These are phyloP conservation scores for Chrosomus eos DNA, from an alignment of 2,797 vertebrate species.

Conservation along the genomic window DNA sequence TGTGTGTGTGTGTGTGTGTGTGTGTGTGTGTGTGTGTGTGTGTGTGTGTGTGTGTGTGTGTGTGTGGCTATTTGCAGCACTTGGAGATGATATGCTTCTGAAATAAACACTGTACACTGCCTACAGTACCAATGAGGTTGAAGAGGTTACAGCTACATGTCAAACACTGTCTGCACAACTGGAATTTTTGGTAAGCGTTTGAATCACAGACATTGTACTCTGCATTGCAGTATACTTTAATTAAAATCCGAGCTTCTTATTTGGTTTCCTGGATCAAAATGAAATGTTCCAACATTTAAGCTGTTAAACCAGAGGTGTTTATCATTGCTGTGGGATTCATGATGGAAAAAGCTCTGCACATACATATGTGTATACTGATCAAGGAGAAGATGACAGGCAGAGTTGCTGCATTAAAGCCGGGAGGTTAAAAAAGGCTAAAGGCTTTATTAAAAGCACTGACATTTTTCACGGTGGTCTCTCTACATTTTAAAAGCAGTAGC, in stretches of 20 bases:
- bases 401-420: neutral
- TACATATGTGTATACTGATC: neutral
- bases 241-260: neutral
- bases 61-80: constrained; percentile 37
- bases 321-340: constrained; percentile 7
- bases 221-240: neutral
- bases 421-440: constrained; percentile 22
- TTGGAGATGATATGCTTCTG: constrained; percentile 31
- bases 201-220: neutral
- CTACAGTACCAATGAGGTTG: constrained; percentile 21
- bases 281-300: neutral
- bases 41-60: neutral
- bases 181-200: neutral
- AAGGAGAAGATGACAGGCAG: neutral
- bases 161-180: constrained; percentile 1
- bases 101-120: constrained; percentile 18
- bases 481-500: neutral
- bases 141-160: constrained; percentile 22
- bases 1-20: neutral
- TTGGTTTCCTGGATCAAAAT: neutral
- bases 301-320: neutral
- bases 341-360: constrained; percentile 3
- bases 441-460: constrained; percentile 22
- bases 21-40: constrained; percentile 16
- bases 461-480: constrained; percentile 12